These are phyloP conservation scores for Chymomyza procnemis DNA, from an alignment of 2,888 invertebrate genomes.

Conservation along the genomic window DNA sequence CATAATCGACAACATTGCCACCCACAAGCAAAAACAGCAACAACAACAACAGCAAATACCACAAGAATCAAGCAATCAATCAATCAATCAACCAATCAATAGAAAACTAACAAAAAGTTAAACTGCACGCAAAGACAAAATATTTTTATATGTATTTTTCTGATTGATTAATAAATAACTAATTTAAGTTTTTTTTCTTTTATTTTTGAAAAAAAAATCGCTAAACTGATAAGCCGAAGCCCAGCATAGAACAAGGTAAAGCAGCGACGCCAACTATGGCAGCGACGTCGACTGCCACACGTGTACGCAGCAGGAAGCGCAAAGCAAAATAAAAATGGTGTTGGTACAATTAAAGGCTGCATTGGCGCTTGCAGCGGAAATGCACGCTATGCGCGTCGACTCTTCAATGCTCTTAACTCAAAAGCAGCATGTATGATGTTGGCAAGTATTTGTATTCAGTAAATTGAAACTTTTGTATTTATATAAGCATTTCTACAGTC, in stretches of 20 bases:
- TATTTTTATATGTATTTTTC: slow-evolving; percentile 18
- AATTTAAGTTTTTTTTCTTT: slow-evolving; percentile 31
- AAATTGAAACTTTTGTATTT: no score
- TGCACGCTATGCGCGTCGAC: background rate
- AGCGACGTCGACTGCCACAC: slow-evolving; percentile 11
- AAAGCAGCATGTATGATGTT: no score
- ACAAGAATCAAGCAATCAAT: no score
- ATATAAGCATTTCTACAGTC: no score
- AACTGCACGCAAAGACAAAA: slow-evolving; percentile 1
- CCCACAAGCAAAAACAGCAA: slow-evolving; percentile 11
- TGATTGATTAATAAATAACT: slow-evolving; percentile 32
- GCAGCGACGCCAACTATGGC: slow-evolving; percentile 10
- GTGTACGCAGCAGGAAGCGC: slow-evolving; percentile 59
- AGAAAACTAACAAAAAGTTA: slow-evolving; percentile 10
- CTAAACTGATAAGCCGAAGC: background rate
- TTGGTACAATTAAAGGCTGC: background rate
- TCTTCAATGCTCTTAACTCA: no score
- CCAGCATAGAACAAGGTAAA: background rate
- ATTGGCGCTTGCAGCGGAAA: slow-evolving; percentile 4
- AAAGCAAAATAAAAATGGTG: slow-evolving; percentile 40
- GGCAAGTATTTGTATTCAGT: no score
- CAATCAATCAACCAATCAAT: background rate
- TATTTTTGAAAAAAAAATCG: no score
- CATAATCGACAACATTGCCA: slow-evolving; percentile 2
- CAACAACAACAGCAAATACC: no score